A percentile compares a stretch with the other conserved stretches of the same genome.
phyloP scores from a whole-genome alignment of 64 coral and sea anemone genomes.

The Exaiptasia diaphana region DNA sequence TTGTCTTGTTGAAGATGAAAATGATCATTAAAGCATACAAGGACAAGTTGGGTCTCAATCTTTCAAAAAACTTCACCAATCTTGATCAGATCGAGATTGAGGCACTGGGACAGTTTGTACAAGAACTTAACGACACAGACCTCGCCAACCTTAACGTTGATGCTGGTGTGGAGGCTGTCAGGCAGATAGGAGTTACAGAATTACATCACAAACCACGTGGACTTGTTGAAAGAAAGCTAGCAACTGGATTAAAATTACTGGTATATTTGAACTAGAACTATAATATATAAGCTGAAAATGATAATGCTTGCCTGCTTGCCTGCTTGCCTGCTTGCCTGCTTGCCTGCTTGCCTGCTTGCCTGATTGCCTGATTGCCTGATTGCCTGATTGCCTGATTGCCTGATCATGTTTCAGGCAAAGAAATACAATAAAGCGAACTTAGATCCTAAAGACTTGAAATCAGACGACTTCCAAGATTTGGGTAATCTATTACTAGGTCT shows the following conservation, averaged over 20 bases:
- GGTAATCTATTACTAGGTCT: conserved; percentile 51
- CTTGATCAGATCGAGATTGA: conserved; percentile 11
- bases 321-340: neutral
- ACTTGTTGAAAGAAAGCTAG: conserved; percentile 7
- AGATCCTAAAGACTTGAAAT: conserved; percentile 9
- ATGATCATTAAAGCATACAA: conserved; percentile 25
- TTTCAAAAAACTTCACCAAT: conserved; percentile 6
- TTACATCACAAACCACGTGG: conserved; percentile 3
- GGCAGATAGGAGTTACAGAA: conserved; percentile 31
- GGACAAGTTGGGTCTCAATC: neutral
- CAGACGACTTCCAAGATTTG: conserved; percentile 45
- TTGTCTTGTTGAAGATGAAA: conserved; percentile 16
- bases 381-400: no score
- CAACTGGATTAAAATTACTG: conserved; percentile 24
- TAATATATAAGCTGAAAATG: neutral
- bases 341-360: no score
- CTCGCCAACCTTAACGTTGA: conserved; percentile 1
- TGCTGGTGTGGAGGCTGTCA: conserved; percentile 18
- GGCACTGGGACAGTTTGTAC: conserved; percentile 22
- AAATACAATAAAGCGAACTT: neutral
- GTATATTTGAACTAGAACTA: no score
- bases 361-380: no score
- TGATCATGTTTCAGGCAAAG: conserved; percentile 1
- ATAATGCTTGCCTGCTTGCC: neutral
- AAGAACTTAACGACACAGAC: conserved; percentile 11